Evolutionary conservation across 2,797 vertebrate genomes (phyloP), one percentile per base, ranked within the genome.

Genomic region (Falco columbarius): DNA sequence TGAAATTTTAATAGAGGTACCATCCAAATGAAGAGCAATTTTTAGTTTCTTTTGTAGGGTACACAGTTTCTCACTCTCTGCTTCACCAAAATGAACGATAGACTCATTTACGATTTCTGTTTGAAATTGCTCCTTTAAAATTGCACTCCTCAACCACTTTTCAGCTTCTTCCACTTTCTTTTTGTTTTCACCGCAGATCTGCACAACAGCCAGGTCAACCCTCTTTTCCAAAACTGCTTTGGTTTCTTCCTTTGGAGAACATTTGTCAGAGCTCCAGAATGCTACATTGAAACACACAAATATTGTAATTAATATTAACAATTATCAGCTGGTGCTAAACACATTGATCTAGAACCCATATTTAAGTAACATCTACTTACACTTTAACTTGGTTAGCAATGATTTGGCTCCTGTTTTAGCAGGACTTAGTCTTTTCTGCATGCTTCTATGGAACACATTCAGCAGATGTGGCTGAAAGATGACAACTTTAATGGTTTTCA

Each of bases 391-490:
- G 52, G 96, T 79, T 0, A 97, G 0, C 0, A 97, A 0, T 0
- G 73, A 76, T 13, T 1, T 81, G 42, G 86, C n/a, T 6, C 49
- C 18, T 74, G 94, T 68, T 47, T 84, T 68, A 70, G 21, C 1
- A 61, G 20, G 8, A 29, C 6, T 82, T 95, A 97, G 97, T 95
- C 95, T 98, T 83, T 98, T 98, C 54, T 98, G 96, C 98, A 99
- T 98, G 76, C 98, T 98, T 84, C 30, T 90, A 86, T 95, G 91
- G 97, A 99, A 99, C 4, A 99, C 98, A 14, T 76, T 83, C 38
- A 99, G 81, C 96, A 99, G 97, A 9, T 93, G 89, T 23, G 97
- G 76, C 95, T 99, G 98, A 93, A 99, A 99, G 94, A 99, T 98
- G 63, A 99, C 97, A 36, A 99, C 97, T 92, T 98, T 98, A 74